These are phyloP conservation scores for Orius laevigatus DNA, from an alignment of 1,140 invertebrate species.

Conservation along the genomic window DNA sequence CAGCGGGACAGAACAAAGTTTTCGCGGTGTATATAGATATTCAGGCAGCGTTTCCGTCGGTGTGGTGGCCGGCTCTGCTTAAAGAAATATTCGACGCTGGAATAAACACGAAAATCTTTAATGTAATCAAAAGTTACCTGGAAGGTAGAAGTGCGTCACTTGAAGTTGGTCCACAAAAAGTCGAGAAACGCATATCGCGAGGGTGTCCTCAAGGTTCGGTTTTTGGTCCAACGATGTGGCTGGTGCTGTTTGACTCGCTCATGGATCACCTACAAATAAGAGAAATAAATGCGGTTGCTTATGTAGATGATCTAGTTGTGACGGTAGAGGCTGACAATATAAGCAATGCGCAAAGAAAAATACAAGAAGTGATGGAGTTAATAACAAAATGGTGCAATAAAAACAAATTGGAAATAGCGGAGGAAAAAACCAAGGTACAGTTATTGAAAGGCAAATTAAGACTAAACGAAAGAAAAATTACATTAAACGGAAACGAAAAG, in stretches of 20 bases:
- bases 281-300: constrained; percentile 17
- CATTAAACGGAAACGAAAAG: background rate
- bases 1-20: too few relatives aligned
- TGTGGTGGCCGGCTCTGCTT: too few relatives aligned
- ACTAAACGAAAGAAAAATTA: background rate
- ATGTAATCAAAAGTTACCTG: too few relatives aligned
- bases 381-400: constrained; percentile 16
- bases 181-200: constrained; percentile 7
- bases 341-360: constrained; percentile 8
- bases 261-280: constrained; percentile 20
- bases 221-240: constrained; percentile 24
- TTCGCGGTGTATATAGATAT: too few relatives aligned
- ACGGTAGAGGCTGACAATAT: constrained; percentile 16
- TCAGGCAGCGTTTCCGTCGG: too few relatives aligned
- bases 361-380: constrained; percentile 12
- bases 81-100: too few relatives aligned
- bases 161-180: too few relatives aligned
- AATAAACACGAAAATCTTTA: too few relatives aligned
- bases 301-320: constrained; percentile 23
- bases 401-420: constrained; percentile 17
- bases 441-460: constrained; percentile 9
- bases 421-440: constrained; percentile 19
- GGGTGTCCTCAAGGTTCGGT: constrained; percentile 24
- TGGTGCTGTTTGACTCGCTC: constrained; percentile 22
- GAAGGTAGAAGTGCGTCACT: too few relatives aligned